phyloP scores from a whole-genome alignment of 2,113 vertebrate genomes.

The Micronycteris hirsuta region DNA sequence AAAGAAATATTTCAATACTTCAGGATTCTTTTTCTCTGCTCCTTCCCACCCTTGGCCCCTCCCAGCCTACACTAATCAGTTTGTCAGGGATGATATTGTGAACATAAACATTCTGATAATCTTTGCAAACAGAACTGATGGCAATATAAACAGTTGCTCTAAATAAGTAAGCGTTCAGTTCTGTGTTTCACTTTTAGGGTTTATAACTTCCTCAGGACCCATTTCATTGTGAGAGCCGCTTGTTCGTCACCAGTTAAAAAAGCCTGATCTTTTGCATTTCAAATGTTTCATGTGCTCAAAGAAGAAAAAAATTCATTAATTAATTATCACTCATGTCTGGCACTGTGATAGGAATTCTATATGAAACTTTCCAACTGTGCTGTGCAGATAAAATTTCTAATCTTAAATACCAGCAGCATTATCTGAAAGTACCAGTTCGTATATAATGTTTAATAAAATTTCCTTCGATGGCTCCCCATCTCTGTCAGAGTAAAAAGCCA shows the following conservation, averaged over 20 bases:
- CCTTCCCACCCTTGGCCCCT: background rate
- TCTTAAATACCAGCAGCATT: conserved; percentile 55
- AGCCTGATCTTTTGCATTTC: conserved; percentile 37
- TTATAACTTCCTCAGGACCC: background rate
- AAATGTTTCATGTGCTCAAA: conserved; percentile 18
- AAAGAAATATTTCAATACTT: background rate
- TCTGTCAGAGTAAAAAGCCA: background rate
- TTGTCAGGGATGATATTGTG: background rate
- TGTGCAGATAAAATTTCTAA: conserved; percentile 42
- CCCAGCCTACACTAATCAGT: background rate
- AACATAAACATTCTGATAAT: background rate
- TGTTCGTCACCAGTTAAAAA: background rate
- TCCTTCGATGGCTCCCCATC: background rate
- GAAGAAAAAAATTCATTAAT: conserved; percentile 16
- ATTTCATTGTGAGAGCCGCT: background rate
- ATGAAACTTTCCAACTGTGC: conserved; percentile 26
- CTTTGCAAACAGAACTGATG: background rate
- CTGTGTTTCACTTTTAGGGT: background rate
- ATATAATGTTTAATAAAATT: conserved; percentile 45
- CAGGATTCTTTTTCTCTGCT: background rate
- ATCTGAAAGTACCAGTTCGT: conserved; percentile 24
- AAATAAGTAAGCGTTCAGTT: background rate
- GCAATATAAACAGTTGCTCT: background rate
- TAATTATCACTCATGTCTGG: conserved; percentile 33
- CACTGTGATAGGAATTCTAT: background rate